Percentiles rank a stretch among this genome's conserved stretches.
phyloP scores from a whole-genome alignment of 2,113 vertebrate genomes.

The Cynopterus brachyotis region DNA sequence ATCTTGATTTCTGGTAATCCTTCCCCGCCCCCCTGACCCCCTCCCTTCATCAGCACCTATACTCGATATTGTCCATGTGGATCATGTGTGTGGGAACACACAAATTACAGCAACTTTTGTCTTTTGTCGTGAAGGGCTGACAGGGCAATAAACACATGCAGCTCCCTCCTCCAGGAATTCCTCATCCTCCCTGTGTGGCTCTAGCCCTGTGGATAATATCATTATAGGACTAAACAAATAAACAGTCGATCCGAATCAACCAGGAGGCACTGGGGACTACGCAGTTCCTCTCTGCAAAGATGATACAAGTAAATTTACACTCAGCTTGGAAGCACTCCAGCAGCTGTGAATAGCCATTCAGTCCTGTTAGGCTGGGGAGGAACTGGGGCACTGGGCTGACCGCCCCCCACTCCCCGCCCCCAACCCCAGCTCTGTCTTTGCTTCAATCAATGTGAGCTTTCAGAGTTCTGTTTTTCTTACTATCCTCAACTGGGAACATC shows the following conservation, averaged over 20 bases:
- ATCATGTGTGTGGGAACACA: constrained; percentile 42
- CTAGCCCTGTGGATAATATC: constrained; percentile 87
- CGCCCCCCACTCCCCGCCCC: background rate
- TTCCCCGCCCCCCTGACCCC: background rate
- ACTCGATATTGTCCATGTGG: constrained; percentile 62
- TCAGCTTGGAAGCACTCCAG: constrained; percentile 86
- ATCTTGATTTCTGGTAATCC: constrained; percentile 54
- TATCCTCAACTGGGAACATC: constrained; percentile 86
- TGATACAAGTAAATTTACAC: constrained; percentile 88
- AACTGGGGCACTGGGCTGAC: constrained; percentile 84
- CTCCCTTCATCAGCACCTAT: constrained; percentile 50
- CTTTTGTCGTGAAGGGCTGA: constrained; percentile 83
- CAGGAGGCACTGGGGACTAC: constrained; percentile 79
- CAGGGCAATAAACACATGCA: constrained; percentile 83
- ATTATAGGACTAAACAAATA: constrained; percentile 92
- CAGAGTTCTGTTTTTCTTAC: constrained; percentile 88
- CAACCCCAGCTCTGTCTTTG: constrained; percentile 83
- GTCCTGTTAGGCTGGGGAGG: constrained; percentile 83
- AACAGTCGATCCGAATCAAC: constrained; percentile 86
- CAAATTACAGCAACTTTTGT: constrained; percentile 80
- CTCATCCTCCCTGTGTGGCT: constrained; percentile 84
- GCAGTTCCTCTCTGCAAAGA: constrained; percentile 84
- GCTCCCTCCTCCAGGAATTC: constrained; percentile 82
- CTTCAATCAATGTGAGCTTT: constrained; percentile 88
- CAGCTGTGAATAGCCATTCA: constrained; percentile 87